Conservation (phyloP, 2,888 invertebrate genomes). For the Acronicta alni region DNA sequence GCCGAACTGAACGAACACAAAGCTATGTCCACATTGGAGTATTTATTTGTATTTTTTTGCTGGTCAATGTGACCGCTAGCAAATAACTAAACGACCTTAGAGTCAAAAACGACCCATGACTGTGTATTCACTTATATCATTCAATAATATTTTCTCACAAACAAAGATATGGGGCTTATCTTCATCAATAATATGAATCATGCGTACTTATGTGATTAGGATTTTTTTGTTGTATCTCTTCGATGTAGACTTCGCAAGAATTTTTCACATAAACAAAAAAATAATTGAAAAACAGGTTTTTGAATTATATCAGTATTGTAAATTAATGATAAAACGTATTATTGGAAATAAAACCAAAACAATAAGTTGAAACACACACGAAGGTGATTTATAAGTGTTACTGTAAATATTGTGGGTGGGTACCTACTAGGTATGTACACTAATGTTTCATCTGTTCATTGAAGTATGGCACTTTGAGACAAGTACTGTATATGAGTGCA, state of each 20-base stretch:
- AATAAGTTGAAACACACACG: slow-evolving; percentile 7
- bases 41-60: slow-evolving; percentile 17
- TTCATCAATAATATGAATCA: slow-evolving; percentile 47
- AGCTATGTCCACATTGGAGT: slow-evolving; percentile 35
- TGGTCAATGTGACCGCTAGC: slow-evolving; percentile 21
- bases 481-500: slow-evolving; percentile 14
- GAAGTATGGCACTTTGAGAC: slow-evolving; percentile 29
- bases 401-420: slow-evolving; percentile 17
- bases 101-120: not conserved
- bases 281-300: slow-evolving; percentile 10
- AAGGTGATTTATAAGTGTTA: slow-evolving; percentile 16
- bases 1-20: slow-evolving; percentile 33
- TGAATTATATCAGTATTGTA: slow-evolving; percentile 1
- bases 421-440: slow-evolving; percentile 3
- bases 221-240: slow-evolving; percentile 9
- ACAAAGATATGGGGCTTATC: slow-evolving; percentile 37
- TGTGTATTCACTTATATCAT: slow-evolving; percentile 28
- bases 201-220: slow-evolving; percentile 17
- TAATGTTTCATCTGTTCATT: slow-evolving; percentile 14
- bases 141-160: slow-evolving; percentile 15
- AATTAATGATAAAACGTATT: slow-evolving; percentile 4
- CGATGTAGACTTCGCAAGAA: slow-evolving; percentile 12
- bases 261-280: slow-evolving; percentile 8
- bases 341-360: slow-evolving; percentile 21
- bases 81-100: slow-evolving; percentile 3